phyloP scores from a whole-genome alignment of 2,113 vertebrate species.

The Theropithecus gelada region DNA sequence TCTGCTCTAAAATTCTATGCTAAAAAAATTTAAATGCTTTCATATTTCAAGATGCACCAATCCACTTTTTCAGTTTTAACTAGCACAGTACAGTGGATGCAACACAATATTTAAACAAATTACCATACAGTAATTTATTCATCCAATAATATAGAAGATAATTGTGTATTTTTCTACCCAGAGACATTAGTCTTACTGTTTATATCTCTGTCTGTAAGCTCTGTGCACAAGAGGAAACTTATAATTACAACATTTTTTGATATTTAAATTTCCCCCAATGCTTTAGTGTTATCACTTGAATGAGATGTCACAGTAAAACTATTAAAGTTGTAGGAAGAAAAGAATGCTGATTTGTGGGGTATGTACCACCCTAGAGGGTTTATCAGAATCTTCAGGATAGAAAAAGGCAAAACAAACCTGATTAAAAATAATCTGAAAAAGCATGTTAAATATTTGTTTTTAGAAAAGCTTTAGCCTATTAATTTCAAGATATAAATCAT shows the following conservation, averaged over 20 bases:
- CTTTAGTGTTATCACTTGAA: slow-evolving; percentile 12
- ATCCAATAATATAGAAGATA: slow-evolving; percentile 28
- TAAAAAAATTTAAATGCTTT: slow-evolving; percentile 15
- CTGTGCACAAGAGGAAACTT: background rate
- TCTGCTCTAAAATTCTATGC: background rate
- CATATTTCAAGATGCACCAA: background rate
- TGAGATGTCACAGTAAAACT: slow-evolving; percentile 24
- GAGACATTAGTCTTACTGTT: slow-evolving; percentile 5
- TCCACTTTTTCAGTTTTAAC: slow-evolving; percentile 32
- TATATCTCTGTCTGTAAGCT: background rate
- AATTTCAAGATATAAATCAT: slow-evolving; percentile 51
- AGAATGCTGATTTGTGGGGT: slow-evolving; percentile 40
- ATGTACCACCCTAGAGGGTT: background rate
- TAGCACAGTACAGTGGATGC: slow-evolving; percentile 30
- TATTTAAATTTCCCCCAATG: background rate
- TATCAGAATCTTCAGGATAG: slow-evolving; percentile 36
- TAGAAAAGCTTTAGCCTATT: slow-evolving; percentile 38
- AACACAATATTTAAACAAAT: background rate
- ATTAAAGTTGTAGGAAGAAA: background rate
- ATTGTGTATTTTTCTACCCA: slow-evolving; percentile 4
- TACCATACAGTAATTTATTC: background rate
- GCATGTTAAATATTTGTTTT: slow-evolving; percentile 25
- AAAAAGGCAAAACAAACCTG: slow-evolving; percentile 29
- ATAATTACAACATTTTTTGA: background rate
- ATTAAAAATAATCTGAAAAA: slow-evolving; percentile 25